Base-by-base conservation (phyloP, 2,113 vertebrate genomes). In the Platichthys stellatus region DNA sequence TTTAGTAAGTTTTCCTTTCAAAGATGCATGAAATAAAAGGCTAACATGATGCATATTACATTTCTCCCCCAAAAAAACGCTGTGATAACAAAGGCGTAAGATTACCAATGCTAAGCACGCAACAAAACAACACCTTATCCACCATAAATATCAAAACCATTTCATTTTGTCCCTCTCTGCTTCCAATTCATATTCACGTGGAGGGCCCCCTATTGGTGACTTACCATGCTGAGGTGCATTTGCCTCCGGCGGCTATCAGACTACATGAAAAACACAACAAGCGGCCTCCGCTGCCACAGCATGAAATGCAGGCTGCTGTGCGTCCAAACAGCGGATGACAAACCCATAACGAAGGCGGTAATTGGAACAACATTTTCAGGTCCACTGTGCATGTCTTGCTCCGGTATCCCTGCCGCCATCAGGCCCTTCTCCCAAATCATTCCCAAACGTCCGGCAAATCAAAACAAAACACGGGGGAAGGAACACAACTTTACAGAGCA, bases 291-390 rank as follows among this genome's bases (percentile, higher is more conserved):
- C 82, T 89, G 80, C 86, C 76, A 77, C 74, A 77, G 82, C 91
- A 91, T 93, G 87, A 94, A 94, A 92, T 82, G 86, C 69, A 58
- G 87, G 75, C 81, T 76, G 81, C 79, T n/a, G 75, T 83, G 81
- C 64, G 24, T 74, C 84, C 83, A 76, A 89, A 88, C 84, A 85
- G 77, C 57, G 76, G 90, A 91, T 87, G 87, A 93, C 92, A 92
- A 91, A 91, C 81, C 86, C 85, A 76, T 91, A 93, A 93, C 82
- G 88, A 90, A 93, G 84, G 86, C 91, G 58, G 89, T 94, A 94
- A 95, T 94, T 92, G 89, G 88, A 93, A 94, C 90, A 94, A 91
- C 89, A 87, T 94, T 94, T 54, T 92, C 69, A 71, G 82, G 81
- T 88, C 86, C 87, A 80, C 80, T 20, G 31, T 66, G 82, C 81